Conservation (phyloP, 92 coral and sea anemone species). For the Paramuricea clavata region DNA sequence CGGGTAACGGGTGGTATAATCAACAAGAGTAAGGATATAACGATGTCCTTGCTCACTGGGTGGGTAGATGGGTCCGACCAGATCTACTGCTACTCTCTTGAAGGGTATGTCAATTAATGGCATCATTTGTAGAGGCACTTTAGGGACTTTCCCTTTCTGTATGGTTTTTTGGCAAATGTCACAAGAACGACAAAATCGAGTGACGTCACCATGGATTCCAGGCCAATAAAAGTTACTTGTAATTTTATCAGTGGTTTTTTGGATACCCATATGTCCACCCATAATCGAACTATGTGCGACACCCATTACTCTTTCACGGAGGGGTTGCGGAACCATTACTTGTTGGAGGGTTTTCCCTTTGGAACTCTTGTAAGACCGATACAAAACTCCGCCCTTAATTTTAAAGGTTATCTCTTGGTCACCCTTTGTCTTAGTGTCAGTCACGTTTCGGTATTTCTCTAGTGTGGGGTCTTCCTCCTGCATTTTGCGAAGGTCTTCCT, state of each 20-base stretch:
- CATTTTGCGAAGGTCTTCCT: conserved; percentile 47
- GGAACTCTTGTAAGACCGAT: neutral
- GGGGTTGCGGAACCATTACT: conserved; percentile 55
- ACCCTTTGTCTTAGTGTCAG: conserved; percentile 8
- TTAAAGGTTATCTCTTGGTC: neutral
- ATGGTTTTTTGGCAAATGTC: conserved; percentile 59
- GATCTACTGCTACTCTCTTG: conserved; percentile 62
- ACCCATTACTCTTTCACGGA: conserved; percentile 32
- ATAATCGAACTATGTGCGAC: conserved; percentile 35
- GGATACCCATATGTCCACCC: conserved; percentile 71
- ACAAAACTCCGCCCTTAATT: conserved; percentile 15
- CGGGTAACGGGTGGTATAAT: conserved; percentile 52
- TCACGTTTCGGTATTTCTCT: conserved; percentile 43
- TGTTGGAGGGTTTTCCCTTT: conserved; percentile 14
- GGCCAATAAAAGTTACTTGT: conserved; percentile 61
- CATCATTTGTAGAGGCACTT: conserved; percentile 71
- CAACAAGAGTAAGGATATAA: conserved; percentile 47
- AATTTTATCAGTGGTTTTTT: conserved; percentile 64
- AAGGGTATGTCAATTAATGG: conserved; percentile 78
- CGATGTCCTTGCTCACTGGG: conserved; percentile 54
- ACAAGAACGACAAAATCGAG: conserved; percentile 38
- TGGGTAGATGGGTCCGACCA: conserved; percentile 44
- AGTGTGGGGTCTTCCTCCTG: conserved; percentile 50
- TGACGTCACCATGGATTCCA: conserved; percentile 44
- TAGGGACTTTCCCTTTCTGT: conserved; percentile 65